Evolutionary conservation across 2,797 vertebrate genomes (phyloP).

Genomic region (Liparis tanakae): DNA sequence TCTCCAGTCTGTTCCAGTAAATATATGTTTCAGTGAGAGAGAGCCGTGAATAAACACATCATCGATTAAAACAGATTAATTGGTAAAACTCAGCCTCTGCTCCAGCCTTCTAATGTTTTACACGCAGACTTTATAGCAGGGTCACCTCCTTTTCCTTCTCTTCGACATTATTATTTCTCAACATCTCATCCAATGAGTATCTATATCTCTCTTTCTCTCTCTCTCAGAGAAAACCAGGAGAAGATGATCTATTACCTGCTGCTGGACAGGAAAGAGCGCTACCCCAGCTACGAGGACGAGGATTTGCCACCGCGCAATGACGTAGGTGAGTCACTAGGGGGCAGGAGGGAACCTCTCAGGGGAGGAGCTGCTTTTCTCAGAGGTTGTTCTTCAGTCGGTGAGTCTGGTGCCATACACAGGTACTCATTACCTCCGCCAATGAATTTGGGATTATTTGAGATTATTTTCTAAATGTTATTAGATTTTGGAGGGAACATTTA

Average conservation of each 20-base stretch:
- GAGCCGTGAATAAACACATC: background rate
- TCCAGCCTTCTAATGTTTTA: background rate
- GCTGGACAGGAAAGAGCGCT: slow-evolving; percentile 93
- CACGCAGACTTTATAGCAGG: too few species aligned
- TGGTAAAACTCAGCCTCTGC: background rate
- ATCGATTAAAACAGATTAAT: background rate
- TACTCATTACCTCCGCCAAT: slow-evolving; percentile 6
- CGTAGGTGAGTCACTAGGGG: slow-evolving; percentile 84
- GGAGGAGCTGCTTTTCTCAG: slow-evolving; percentile 18
- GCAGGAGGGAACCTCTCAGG: slow-evolving; percentile 57
- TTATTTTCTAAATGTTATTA: background rate
- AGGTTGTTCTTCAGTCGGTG: background rate
- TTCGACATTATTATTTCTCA: background rate
- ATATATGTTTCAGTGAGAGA: background rate
- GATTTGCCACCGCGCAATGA: slow-evolving; percentile 92
- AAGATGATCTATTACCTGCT: slow-evolving; percentile 96
- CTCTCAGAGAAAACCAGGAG: slow-evolving; percentile 91
- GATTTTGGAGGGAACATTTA: background rate
- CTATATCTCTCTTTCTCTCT: background rate
- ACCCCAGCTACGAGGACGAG: slow-evolving; percentile 94
- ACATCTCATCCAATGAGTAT: background rate
- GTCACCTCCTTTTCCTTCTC: background rate
- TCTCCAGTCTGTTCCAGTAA: background rate
- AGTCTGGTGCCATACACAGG: slow-evolving; percentile 13
- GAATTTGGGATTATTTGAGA: slow-evolving; percentile 1